A percentile compares a stretch with the other conserved stretches of the same genome.
These are phyloP conservation scores for Harpalus rufipes DNA, from an alignment of 2,888 invertebrate species.

Conservation along the genomic window DNA sequence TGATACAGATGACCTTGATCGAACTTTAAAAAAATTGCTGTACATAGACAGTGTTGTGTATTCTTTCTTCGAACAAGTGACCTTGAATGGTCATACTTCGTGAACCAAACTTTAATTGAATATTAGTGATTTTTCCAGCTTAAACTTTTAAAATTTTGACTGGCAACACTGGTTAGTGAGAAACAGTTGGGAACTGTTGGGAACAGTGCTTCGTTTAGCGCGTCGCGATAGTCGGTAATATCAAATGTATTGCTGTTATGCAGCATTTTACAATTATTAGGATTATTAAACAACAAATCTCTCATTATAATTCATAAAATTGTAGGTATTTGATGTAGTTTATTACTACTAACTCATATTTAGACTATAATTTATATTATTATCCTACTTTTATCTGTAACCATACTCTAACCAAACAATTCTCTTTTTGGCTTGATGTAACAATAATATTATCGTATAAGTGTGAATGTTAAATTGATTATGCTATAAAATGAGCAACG, in stretches of 20 bases:
- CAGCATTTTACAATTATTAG: not conserved
- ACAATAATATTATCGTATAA: not conserved
- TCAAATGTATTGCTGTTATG: not conserved
- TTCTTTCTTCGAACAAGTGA: too few species aligned
- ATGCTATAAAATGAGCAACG: slow-evolving; percentile 40
- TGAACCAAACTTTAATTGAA: too few species aligned
- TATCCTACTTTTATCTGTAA: not conserved
- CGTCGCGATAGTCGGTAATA: slow-evolving; percentile 1
- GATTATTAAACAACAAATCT: not conserved
- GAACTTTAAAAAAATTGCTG: too few species aligned
- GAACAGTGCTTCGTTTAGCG: not conserved
- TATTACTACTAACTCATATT: not conserved
- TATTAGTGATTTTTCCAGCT: too few species aligned
- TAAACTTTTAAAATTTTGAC: too few species aligned
- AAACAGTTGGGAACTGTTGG: too few species aligned
- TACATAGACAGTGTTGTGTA: too few species aligned
- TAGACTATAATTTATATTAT: not conserved
- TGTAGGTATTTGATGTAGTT: not conserved
- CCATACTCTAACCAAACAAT: not conserved
- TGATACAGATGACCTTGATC: too few species aligned
- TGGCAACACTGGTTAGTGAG: too few species aligned
- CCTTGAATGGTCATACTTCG: too few species aligned
- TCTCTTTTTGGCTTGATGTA: not conserved
- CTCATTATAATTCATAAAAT: not conserved
- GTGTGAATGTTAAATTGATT: not conserved